Base-by-base conservation (phyloP, 2,113 vertebrate genomes). In the Scalopus aquaticus region DNA sequence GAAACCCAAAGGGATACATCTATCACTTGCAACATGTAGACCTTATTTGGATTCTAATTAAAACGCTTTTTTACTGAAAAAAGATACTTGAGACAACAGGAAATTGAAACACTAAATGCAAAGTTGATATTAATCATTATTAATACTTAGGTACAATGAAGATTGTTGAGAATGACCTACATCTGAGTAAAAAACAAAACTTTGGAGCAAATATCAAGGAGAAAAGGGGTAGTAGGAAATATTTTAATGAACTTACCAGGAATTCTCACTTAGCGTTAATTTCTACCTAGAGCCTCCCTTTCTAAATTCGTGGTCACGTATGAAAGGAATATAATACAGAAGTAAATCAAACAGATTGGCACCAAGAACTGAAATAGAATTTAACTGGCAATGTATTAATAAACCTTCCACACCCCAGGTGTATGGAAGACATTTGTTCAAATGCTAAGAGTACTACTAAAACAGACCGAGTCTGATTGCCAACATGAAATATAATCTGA, bases 371-470 rank as follows among this genome's bases (percentile, higher is more conserved):
- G 79, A 82, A 70, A 82, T 30, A 35, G 20, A 91, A 79, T 93
- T 93, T 93, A 93, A 96, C 83, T 91, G 56, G 58, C 93, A 94
- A 79, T 78, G 83, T 96, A 93, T 90, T 91, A 88, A 91, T 82
- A 88, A 91, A 84, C 3, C 37, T 89, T 81, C 67, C 35, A 91
- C 35, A 91, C 12, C 28, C 69, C 44, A 58, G 54, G 64, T 93
- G 70, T 79, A 87, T 24, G 64, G 51, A 79, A 93, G 74, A 83
- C 65, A 87, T 46, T 94, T 94, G n/a, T 90, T 89, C 83, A 74
- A 94, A 89, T 60, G 74, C 65, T 86, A 49, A 95, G 2, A 96
- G 37, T 60, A 82, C 64, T 83, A 19, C 77, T 94, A 84, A 88
- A 93, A 93, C 49, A 88, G 46, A 88, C 44, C 76, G 84, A 90